Evolutionary conservation across 2,113 vertebrate genomes (phyloP).

Genomic region (Symphodus melops): DNA sequence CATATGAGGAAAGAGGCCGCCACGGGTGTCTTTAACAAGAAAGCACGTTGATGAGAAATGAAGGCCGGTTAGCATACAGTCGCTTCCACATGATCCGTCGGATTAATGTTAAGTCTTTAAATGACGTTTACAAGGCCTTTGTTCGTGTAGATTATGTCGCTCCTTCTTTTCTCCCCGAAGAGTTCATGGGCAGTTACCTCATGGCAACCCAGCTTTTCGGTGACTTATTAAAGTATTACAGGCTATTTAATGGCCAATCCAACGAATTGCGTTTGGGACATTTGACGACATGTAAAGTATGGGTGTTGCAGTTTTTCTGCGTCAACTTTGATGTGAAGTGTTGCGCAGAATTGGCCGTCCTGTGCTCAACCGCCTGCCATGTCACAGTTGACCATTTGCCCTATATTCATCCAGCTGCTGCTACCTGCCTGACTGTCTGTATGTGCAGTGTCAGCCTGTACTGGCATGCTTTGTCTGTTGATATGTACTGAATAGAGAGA

Average conservation of each 20-base stretch:
- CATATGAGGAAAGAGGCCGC: constrained; percentile 72
- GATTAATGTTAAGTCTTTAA: background rate
- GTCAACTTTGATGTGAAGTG: constrained; percentile 43
- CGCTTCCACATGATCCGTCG: constrained; percentile 2
- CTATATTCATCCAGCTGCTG: constrained; percentile 51
- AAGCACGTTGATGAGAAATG: constrained; percentile 53
- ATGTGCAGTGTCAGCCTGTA: constrained; percentile 24
- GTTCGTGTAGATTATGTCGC: background rate
- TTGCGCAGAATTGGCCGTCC: constrained; percentile 57
- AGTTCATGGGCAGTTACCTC: constrained; percentile 16
- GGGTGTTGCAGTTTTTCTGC: constrained; percentile 39
- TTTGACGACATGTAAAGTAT: constrained; percentile 22
- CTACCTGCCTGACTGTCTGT: constrained; percentile 29
- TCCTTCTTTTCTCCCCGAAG: background rate
- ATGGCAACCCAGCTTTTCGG: constrained; percentile 18
- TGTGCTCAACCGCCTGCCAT: constrained; percentile 59
- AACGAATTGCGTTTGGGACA: background rate
- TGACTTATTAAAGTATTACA: background rate
- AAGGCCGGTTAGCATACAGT: constrained; percentile 35
- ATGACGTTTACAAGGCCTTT: background rate
- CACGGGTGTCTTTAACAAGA: constrained; percentile 61
- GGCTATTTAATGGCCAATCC: background rate
- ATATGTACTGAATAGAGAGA: constrained; percentile 40
- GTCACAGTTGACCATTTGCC: constrained; percentile 67
- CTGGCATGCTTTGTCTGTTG: constrained; percentile 51